Evolutionary conservation across 2,797 vertebrate genomes (phyloP), one percentile per base, ranked within the genome.

Genomic region (Betta splendens): DNA sequence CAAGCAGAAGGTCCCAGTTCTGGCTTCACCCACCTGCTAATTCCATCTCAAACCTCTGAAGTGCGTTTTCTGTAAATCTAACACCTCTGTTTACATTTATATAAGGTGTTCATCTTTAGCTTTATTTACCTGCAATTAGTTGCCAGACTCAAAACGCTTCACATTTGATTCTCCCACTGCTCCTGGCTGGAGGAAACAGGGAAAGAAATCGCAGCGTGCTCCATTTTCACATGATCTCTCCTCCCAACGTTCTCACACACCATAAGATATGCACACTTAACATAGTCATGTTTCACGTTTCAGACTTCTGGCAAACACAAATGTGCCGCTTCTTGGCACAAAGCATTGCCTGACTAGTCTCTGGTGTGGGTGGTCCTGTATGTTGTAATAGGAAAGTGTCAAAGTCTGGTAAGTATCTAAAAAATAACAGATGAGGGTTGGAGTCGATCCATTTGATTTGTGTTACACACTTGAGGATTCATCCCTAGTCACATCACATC

Each of bases 201-300:
- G 26, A 13, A 40, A 11, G 5, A 9, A 17, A 20, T 76, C 55
- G 72, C 43, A 77, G 85, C 72, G 84, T 85, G 85, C 79, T 82
- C 75, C 80, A 85, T 87, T 88, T 86, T 71, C 76, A 64, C 55
- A 9, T 72, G 61, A 83, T 72, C 75, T 73, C 52, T 51, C 49
- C 70, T 77, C 66, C 64, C 53, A 57, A 40, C 67, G 32, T 66
- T 62, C 61, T 66, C 64, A 57, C 63, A 53, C 33, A 20, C 37
- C 39, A 50, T 51, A 54, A 12, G 37, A 63, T 26, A 26, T 71
- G 57, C 36, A 64, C 67, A 52, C 71, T 73, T 75, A 69, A 66
- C 45, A 3, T 39, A 53, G 69, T 54, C 11, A 5, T 13, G 31
- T 58, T 63, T 65, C 68, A 48, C 60, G n/a, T n/a, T n/a, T n/a